phyloP scores from a whole-genome alignment of 2,888 invertebrate genomes.

The Augochlorella aurata region DNA sequence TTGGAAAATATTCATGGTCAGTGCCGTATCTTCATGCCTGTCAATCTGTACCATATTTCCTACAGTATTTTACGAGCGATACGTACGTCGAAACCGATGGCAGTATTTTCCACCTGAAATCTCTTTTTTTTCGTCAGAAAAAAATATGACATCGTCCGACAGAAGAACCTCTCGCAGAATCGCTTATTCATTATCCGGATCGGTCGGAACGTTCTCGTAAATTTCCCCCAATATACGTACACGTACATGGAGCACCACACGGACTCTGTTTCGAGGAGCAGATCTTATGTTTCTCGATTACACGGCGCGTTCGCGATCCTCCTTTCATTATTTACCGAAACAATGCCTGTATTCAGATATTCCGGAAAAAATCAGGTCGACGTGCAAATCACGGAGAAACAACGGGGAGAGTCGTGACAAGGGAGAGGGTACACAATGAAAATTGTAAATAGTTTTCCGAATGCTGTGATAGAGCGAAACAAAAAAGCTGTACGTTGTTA shows the following conservation, averaged over 20 bases:
- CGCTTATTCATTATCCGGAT: background rate
- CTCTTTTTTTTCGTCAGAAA: background rate
- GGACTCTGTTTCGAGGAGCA: background rate
- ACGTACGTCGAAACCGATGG: background rate
- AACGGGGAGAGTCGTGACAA: background rate
- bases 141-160: slow-evolving; percentile 5
- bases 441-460: background rate
- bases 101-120: background rate
- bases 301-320: background rate
- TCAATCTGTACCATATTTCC: slow-evolving; percentile 23
- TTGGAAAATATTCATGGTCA: background rate
- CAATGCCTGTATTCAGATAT: background rate
- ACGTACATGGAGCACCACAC: background rate
- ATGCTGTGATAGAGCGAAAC: background rate
- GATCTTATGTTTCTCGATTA: background rate
- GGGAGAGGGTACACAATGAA: background rate
- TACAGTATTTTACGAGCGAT: background rate
- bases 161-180: background rate
- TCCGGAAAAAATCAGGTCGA: slow-evolving; percentile 3
- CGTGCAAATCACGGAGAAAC: background rate
- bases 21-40: background rate
- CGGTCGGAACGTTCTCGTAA: background rate
- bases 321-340: background rate
- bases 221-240: background rate
- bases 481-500: background rate